Evolutionary conservation across 2,888 invertebrate species (phyloP).

Genomic region (Mechanitis mazaeus): DNA sequence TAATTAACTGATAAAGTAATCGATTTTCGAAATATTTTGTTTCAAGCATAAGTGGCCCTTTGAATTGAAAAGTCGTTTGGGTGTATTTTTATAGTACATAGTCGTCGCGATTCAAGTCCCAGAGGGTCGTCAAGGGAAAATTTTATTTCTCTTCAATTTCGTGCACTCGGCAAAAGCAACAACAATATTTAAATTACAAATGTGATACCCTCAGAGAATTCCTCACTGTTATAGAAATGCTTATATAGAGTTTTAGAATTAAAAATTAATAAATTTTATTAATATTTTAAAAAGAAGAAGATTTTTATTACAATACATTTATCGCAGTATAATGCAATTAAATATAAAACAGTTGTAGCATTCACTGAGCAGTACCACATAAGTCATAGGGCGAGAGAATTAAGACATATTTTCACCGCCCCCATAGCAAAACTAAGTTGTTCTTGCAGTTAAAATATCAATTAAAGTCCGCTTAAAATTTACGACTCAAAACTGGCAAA

Average conservation of each 20-base stretch:
- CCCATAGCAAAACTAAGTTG: conserved; percentile 61
- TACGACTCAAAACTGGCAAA: conserved; percentile 73
- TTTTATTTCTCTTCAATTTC: conserved; percentile 74
- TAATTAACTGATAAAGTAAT: conserved; percentile 67
- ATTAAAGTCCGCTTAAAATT: conserved; percentile 75
- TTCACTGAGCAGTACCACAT: conserved; percentile 50
- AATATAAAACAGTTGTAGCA: conserved; percentile 14
- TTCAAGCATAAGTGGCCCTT: conserved; percentile 35
- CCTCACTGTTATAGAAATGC: conserved; percentile 3
- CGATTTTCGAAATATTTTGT: conserved; percentile 41
- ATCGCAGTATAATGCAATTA: background rate
- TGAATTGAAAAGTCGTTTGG: conserved; percentile 37
- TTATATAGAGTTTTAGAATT: background rate
- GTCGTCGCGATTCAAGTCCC: conserved; percentile 49
- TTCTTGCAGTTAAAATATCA: conserved; percentile 76
- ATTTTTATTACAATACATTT: background rate
- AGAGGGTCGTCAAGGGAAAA: conserved; percentile 57
- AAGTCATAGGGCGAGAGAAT: conserved; percentile 71
- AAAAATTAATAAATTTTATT: background rate
- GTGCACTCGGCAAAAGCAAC: conserved; percentile 72
- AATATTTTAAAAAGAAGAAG: too few species aligned
- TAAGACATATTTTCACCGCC: conserved; percentile 72
- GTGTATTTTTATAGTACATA: conserved; percentile 41
- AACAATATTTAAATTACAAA: conserved; percentile 72
- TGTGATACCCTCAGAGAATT: conserved; percentile 45